Evolutionary conservation across 2,113 vertebrate genomes (phyloP).

Genomic region (Paedocypris sp.): DNA sequence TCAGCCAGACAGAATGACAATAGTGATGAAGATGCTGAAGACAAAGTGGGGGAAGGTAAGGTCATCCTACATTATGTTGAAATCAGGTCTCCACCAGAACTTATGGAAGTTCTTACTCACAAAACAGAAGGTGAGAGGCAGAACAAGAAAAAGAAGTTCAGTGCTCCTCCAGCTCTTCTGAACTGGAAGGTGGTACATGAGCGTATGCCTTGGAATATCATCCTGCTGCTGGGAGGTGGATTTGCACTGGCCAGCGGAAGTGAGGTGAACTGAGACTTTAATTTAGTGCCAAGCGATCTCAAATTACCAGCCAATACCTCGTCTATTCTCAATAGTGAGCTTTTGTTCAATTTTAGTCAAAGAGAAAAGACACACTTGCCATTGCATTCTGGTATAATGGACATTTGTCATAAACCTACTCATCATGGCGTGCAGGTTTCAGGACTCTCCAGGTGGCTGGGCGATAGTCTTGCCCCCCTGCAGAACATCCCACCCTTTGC

Average conservation of each 20-base stretch:
- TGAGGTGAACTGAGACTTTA: conserved; percentile 62
- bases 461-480: conserved; percentile 65
- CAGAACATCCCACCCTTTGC: conserved; percentile 58
- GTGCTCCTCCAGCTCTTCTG: conserved; percentile 62
- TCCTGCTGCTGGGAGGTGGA: conserved; percentile 83
- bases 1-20: background rate
- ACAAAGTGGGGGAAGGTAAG: background rate
- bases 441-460: conserved; percentile 71
- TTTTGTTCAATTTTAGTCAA: too few relatives aligned
- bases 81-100: background rate
- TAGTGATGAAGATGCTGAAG: conserved; percentile 24
- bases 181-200: conserved; percentile 70
- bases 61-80: background rate
- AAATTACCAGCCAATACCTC: too few relatives aligned
- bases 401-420: background rate
- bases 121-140: background rate
- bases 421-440: conserved; percentile 57
- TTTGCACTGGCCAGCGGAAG: conserved; percentile 84
- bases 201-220: conserved; percentile 84
- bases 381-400: background rate
- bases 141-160: conserved; percentile 37
- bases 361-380: too few relatives aligned
- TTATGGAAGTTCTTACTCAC: background rate
- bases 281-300: too few relatives aligned
- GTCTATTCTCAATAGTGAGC: background rate